Evolutionary conservation across 37 sponge, comb jelly and placozoan genomes (phyloP), one percentile per base, ranked within the genome.

Genomic region (Oopsacas minuta): DNA sequence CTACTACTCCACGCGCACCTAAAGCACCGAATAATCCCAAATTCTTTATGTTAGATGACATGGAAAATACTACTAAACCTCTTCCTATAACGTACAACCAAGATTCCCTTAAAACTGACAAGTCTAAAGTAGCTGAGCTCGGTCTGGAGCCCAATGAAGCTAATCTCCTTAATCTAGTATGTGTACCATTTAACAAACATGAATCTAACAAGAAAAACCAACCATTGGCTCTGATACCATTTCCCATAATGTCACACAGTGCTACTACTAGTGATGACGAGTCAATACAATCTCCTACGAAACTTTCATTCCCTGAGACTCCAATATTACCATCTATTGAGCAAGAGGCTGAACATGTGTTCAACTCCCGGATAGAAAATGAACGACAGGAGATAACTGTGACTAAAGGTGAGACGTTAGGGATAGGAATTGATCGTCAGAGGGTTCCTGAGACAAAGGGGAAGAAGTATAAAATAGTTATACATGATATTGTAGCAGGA

Each of bases 231-330:
- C 75, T 10, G 28, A 61, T 61, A 25, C 75, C 75, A 10, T 61
- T 61, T 34, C 75, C 75, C 30, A 12, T n/a, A 25, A 20, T 3
- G 28, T 32, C 75, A 7, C 30, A 10, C 28, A 61, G 75, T 34
- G 75, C 75, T n/a, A 61, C 75, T 3, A 61, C 75, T 5, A 61
- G 75, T 61, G 75, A 61, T 5, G 75, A 61, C 75, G 75, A 61
- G 75, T 61, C 75, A 7, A 10, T 25, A 20, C 75, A 25, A 5
- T 61, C 75, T n/a, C 75, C 75, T 12, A 3, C 7, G 32, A 61
- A 61, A 12, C 75, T 61, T 5, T 61, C 75, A 25, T 61, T 25
- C 22, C 75, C 75, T 12, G 75, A 61, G 30, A 25, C 7, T 3
- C 7, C 5, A 25, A 25, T 10, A 12, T 34, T 61, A 34, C 5